A percentile compares a stretch with the other conserved stretches of the same genome.
Conservation (phyloP, 2,888 invertebrate genomes). For the Synergus japonicus region DNA sequence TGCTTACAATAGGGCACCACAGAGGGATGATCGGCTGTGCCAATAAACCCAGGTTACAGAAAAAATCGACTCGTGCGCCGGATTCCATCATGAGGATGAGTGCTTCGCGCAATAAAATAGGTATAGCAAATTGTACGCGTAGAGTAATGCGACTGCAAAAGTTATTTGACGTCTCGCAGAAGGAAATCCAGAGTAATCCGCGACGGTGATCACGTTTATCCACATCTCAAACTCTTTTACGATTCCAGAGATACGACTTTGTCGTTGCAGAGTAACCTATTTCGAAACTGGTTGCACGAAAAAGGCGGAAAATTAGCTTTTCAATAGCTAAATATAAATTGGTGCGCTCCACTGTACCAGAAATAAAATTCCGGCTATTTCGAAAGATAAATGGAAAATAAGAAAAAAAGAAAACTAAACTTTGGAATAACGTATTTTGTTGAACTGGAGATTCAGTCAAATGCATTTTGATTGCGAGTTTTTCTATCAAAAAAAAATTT, state of each 20-base stretch:
- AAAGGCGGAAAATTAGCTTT: slow-evolving; percentile 17
- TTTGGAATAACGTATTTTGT: neutral
- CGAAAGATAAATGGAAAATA: slow-evolving; percentile 1
- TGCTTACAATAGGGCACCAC: slow-evolving; percentile 71
- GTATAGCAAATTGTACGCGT: neutral
- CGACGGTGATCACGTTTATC: slow-evolving; percentile 30
- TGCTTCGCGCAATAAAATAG: slow-evolving; percentile 70
- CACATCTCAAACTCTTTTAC: slow-evolving; percentile 32
- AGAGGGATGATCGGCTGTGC: slow-evolving; percentile 73
- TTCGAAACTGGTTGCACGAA: slow-evolving; percentile 35
- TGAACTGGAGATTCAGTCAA: neutral
- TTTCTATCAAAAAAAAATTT: too few relatives aligned
- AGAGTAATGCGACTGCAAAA: slow-evolving; percentile 43
- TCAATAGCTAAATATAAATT: slow-evolving; percentile 28
- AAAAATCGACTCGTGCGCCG: slow-evolving; percentile 72
- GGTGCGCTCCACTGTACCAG: neutral
- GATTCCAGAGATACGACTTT: slow-evolving; percentile 17
- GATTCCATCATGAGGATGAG: slow-evolving; percentile 73
- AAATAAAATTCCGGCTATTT: slow-evolving; percentile 3
- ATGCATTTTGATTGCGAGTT: neutral
- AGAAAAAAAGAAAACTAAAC: neutral
- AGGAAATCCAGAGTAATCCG: slow-evolving; percentile 51
- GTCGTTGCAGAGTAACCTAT: slow-evolving; percentile 1
- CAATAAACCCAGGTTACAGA: slow-evolving; percentile 72
- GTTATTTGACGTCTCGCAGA: slow-evolving; percentile 54